A percentile compares a stretch with the other conserved stretches of the same genome.
These are phyloP conservation scores for Stenurella melanura DNA, from an alignment of 2,888 invertebrate genomes.

Conservation along the genomic window DNA sequence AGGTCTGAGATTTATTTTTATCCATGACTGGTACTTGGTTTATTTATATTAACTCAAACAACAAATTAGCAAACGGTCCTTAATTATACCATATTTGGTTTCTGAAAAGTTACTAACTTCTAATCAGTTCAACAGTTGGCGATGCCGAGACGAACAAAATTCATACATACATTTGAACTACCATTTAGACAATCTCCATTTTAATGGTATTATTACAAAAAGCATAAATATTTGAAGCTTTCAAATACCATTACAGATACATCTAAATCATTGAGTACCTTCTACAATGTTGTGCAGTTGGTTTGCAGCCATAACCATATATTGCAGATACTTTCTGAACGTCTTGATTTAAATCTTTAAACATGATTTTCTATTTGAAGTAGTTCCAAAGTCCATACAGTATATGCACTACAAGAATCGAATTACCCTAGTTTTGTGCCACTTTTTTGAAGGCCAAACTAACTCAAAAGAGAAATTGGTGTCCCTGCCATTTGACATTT, in stretches of 20 bases:
- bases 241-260: too few relatives aligned
- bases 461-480: constrained; percentile 41
- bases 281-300: too few relatives aligned
- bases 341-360: background rate
- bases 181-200: background rate
- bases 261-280: too few relatives aligned
- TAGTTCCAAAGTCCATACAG: constrained; percentile 9
- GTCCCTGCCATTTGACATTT: constrained; percentile 61
- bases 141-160: background rate
- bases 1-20: constrained; percentile 68
- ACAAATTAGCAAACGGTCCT: background rate
- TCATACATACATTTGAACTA: constrained; percentile 4
- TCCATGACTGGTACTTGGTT: constrained; percentile 56
- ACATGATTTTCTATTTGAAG: background rate
- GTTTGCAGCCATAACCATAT: too few relatives aligned
- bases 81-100: background rate
- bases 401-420: background rate
- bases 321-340: too few relatives aligned
- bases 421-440: background rate
- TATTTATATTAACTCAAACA: constrained; percentile 8
- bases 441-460: constrained; percentile 26
- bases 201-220: too few relatives aligned
- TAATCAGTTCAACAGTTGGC: too few relatives aligned
- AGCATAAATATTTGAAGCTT: too few relatives aligned
- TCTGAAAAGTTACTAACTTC: background rate